Evolutionary conservation across 2,888 invertebrate species (phyloP).

Genomic region (Pachydiplax longipennis): DNA sequence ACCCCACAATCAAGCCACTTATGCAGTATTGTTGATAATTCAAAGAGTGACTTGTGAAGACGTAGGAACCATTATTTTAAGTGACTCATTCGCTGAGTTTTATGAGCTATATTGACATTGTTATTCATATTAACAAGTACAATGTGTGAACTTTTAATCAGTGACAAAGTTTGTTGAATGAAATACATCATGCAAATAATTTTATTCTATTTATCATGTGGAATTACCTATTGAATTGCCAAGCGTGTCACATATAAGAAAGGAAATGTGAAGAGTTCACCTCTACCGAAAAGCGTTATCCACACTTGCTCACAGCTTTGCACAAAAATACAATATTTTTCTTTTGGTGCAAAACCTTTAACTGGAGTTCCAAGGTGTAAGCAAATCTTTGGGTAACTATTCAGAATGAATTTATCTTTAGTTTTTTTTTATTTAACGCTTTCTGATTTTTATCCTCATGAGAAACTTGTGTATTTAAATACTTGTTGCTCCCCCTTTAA

Average conservation of each 20-base stretch:
- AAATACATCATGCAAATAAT: conserved; percentile 35
- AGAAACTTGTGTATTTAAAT: not conserved
- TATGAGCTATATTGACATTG: conserved; percentile 34
- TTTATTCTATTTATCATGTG: conserved; percentile 46
- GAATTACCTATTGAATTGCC: conserved; percentile 10
- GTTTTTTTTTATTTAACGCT: not conserved
- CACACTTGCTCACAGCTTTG: conserved; percentile 42
- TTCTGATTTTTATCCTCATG: not conserved
- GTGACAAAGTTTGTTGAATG: conserved; percentile 36
- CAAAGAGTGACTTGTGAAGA: conserved; percentile 17
- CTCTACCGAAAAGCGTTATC: not conserved
- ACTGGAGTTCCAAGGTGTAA: not conserved
- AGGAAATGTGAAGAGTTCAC: not conserved
- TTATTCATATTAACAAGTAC: conserved; percentile 44
- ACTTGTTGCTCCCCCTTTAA: conserved; percentile 8
- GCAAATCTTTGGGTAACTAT: not conserved
- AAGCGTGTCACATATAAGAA: not conserved
- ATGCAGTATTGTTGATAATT: conserved; percentile 42
- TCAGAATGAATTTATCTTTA: not conserved
- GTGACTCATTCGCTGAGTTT: conserved; percentile 15
- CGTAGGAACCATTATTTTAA: conserved; percentile 33
- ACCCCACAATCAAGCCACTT: not conserved
- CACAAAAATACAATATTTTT: conserved; percentile 34
- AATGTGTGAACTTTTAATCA: conserved; percentile 41
- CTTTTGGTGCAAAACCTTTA: not conserved